Base-by-base conservation (phyloP, 2,113 vertebrate species). In the Saguinus imperator region DNA sequence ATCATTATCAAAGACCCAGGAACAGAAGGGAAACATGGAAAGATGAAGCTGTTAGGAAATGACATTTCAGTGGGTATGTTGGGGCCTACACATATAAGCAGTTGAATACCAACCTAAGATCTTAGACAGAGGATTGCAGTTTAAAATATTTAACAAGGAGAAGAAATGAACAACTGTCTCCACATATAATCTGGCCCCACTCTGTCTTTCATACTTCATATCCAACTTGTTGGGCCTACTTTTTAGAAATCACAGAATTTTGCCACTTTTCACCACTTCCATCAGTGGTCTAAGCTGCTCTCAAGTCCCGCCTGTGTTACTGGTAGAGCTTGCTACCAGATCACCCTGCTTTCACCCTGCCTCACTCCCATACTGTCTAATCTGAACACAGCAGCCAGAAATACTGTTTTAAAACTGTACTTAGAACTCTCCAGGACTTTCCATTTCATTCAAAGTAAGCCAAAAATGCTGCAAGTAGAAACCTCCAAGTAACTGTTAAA, bases 41-140 rank as follows among this genome's bases (percentile, higher is more conserved):
- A 85, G 70, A 64, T 90, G 32, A 83, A 91, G n/a, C 43, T 43
- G 27, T 48, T 75, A 66, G 83, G 35, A 91, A 91, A 66, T 94
- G 25, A 77, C 23, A 17, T 66, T 79, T 64, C 16, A 32, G 14
- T 58, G 35, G 16, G 25, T 70, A 7, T 45, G 14, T 64, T 48
- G 72, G 55, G 29, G 1, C 50, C 79, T 48, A 82, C 91, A 18
- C 50, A 50, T 23, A 1, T 32, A 61, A 37, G 14, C 18, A 52
- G 55, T 81, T 88, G 72, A 64, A 73, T 68, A 45, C 37, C 58
- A 76, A 2, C 13, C 58, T 88, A 35, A 18, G 21, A 27, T 37
- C 93, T 90, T 94, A 68, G 52, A 50, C 13, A 25, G 0, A 66
- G 27, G 12, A 35, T 79, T 72, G 14, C 68, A 40, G 13, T 40